Evolutionary conservation across 2,888 invertebrate species (phyloP), one percentile per base, ranked within the genome.

Genomic region (Platynereis dumerilii): DNA sequence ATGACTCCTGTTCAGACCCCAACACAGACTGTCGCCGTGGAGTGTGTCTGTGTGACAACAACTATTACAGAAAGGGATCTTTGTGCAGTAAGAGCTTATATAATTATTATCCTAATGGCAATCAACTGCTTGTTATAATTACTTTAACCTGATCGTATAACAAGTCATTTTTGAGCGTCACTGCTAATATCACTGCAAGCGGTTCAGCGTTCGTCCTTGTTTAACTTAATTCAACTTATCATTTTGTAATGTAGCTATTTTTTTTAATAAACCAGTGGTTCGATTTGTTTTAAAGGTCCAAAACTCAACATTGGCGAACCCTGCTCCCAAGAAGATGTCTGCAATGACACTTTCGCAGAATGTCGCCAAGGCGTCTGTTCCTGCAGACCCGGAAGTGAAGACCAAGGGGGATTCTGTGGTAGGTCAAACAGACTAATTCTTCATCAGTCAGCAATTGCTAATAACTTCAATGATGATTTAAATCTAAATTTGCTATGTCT

Each of bases 1-100:
- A 65, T 22, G 53, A 65, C 17, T 48, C 64, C 27, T 70, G 70
- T 29, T 56, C 59, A 2, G 70, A 70, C 7, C 58, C 62, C 26
- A 66, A 69, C 60, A 70, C 70, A 17, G 62, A 54, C n/a, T 70
- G 70, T 60, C 58, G 62, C 1, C 58, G 62, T 44, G 70, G 62
- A 5, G 48, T 68, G 27, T 70, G 70, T 63, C 57, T 64, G 24
- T 70, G 70, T 57, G 67, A 48, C 12, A 45, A 24, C 1, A 57
- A 48, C 48, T 67, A 69, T 56, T 70, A 63, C 63, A 20, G 65
- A 54, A 65, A 58, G 27, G 56, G 66, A 17, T 60, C 39, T 10
- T 54, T 66, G 27, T 70, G 69, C 53, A 45, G 69, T 71, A 58
- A 56, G 70, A 15, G 10, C 26, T 5, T 27, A 28, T 2, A 22